Base-by-base conservation (phyloP, 35 echinoderm and acorn worm species). In the Patiria miniata region DNA sequence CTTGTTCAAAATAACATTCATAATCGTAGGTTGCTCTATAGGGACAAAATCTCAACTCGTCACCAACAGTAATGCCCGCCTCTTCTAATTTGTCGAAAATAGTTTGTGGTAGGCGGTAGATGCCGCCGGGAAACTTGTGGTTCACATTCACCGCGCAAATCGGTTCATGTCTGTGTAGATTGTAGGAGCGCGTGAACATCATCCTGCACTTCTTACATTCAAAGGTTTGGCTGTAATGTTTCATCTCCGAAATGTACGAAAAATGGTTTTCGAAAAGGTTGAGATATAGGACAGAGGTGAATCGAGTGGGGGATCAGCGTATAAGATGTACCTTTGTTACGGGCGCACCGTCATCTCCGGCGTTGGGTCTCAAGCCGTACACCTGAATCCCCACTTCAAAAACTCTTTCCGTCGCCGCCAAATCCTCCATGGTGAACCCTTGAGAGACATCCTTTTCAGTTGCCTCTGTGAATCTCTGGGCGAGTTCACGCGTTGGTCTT, bases 21-120 rank as follows among this genome's bases (percentile, higher is more conserved):
- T 78, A 39, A n/a, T 86, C 84, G 37, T 39, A 86, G 1, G 84
- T 86, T 14, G 84, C 84, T 23, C 55, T 37, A n/a, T 22, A 86
- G 28, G 84, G 84, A 38, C 2, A 86, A 68, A 37, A 86, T 33
- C 17, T 61, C 12, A 78, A 38, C 8, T 61, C 56, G 22, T 81
- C 54, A 5, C 61, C 78, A 8, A 82, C 34, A 7, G 38, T 32
- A 40, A 89, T 89, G 4, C 78, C 87, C 51, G 80, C 87, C 12
- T 81, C 78, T 15, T 50, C 51, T 36, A 89, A 10, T 37, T 82
- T 79, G 12, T 89, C 78, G 22, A 78, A 89, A 17, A 81, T 78
- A 14, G 85, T 87, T 5, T 33, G 36, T 30, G 61, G 61, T 21
- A 44, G 23, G 19, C 37, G 7, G 36, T 34, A 79, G 12, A 44